Base-by-base conservation (phyloP, 2,113 vertebrate genomes). In the Arvicanthis niloticus region DNA sequence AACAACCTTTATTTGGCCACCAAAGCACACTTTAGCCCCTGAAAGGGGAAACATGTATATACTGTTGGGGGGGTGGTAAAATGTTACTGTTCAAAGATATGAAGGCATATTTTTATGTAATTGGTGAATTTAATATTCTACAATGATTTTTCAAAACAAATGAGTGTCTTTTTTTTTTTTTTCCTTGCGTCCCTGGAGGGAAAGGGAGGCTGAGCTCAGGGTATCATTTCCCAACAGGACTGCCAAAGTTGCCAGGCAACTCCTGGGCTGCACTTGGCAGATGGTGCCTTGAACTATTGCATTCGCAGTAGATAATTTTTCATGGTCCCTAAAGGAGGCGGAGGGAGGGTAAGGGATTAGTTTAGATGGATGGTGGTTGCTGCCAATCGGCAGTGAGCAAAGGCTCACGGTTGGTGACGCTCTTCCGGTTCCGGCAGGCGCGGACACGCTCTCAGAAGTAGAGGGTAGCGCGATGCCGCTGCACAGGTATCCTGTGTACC, bases 401-500 rank as follows among this genome's bases (percentile, higher is more conserved):
- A 7, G 65, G 31, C 2, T 2, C 19, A 15, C 3, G 29, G 34
- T 29, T 29, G 3, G 1, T 1, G 19, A 24, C 0, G 0, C 2
- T 2, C 0, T 96, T 96, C 91, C 84, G 88, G 9, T 48, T 77
- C 93, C 89, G 68, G 37, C 19, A 31, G 53, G 40, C 4, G 5
- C 3, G 12, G 5, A 80, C 21, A 48, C 70, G 6, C 31, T 5
- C 17, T 7, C 3, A 7, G 12, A 48, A 45, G 31, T 5, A 13
- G n/a, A 7, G 45, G 42, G 34, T 48, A 62, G 9, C 24, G 91
- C 11, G 5, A 99, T 99, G 99, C 99, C 99, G 37, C 96, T 99
- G 93, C 99, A 99, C 98, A 99, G 98, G 94, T 98, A 98, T 56
- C 97, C 99, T 0, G 99, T 99, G 7, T 97, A 98, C 94, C 86